phyloP scores from a whole-genome alignment of 2,797 vertebrate species.

The Lacerta viridis region DNA sequence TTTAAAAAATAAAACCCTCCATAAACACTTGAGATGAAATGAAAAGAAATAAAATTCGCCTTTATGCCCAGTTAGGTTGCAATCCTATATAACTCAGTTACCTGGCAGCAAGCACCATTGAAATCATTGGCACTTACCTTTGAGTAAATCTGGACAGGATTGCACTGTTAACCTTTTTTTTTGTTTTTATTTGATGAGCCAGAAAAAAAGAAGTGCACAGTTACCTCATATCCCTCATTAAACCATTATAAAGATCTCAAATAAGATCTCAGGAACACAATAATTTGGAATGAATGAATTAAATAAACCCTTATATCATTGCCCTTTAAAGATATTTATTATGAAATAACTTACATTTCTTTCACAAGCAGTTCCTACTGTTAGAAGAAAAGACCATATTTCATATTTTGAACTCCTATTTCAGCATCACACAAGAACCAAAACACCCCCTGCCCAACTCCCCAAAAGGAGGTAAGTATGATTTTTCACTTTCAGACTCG shows the following conservation, averaged over 20 bases:
- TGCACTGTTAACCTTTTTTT: not conserved
- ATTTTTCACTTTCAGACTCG: not conserved
- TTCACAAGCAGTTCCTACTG: not conserved
- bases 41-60: not conserved
- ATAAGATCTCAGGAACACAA: not conserved
- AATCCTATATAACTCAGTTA: not conserved
- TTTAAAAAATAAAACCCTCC: not conserved
- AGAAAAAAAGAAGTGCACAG: not conserved
- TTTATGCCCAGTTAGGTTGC: not conserved
- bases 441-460: not conserved
- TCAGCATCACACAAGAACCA: not conserved
- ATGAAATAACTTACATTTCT: not conserved
- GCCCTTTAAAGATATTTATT: not conserved
- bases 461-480: not conserved
- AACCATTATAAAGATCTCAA: not conserved
- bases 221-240: not conserved
- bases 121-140: not conserved
- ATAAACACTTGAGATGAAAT: not conserved
- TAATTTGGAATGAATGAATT: not conserved
- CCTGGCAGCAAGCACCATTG: not conserved
- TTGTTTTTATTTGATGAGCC: not conserved
- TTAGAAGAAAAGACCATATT: not conserved
- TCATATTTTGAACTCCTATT: not conserved
- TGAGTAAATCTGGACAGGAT: not conserved
- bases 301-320: not conserved